Evolutionary conservation across 2,113 vertebrate species (phyloP), one percentile per base, ranked within the genome.

Genomic region (Beaufortia kweichowensis): DNA sequence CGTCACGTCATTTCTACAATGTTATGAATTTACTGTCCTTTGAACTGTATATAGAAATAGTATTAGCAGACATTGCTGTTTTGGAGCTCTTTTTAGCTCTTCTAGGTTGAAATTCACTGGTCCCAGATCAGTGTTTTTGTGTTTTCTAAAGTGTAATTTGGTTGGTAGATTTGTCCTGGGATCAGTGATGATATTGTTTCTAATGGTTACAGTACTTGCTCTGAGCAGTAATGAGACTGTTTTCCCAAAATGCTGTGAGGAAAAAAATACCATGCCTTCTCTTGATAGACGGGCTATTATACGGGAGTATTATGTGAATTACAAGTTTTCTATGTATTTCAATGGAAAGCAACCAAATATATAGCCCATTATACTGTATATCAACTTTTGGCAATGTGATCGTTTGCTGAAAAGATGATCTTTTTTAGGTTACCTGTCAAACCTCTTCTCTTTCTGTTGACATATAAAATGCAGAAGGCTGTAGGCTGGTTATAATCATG

Each of bases 221-320:
- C 35, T 39, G 2, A 39, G 35, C 9, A 1, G 35, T 39, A 48
- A 46, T 57, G 62, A 56, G 53, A 66, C 11, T 24, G 39, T 24
- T 33, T 66, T 76, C 71, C 61, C 33, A 75, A 26, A 68, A 81
- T 21, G 17, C 41, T 53, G 66, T 10, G 26, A 10, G 10, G 11
- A 43, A 10, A 10, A n/a, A n/a, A n/a, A n/a, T n/a, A n/a, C n/a
- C n/a, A 43, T 43, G 48, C 17, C 6, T 19, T 53, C 19, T 8
- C n/a, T 9, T 53, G 17, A 53, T n/a, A n/a, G n/a, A n/a, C n/a
- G n/a, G n/a, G n/a, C n/a, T n/a, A n/a, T n/a, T n/a, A n/a, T n/a
- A n/a, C n/a, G n/a, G n/a, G n/a, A n/a, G n/a, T n/a, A n/a, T n/a
- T n/a, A n/a, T n/a, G n/a, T n/a, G n/a, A n/a, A n/a, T n/a, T n/a